Conservation (phyloP, 2,113 vertebrate genomes). For the Anoplopoma fimbria region DNA sequence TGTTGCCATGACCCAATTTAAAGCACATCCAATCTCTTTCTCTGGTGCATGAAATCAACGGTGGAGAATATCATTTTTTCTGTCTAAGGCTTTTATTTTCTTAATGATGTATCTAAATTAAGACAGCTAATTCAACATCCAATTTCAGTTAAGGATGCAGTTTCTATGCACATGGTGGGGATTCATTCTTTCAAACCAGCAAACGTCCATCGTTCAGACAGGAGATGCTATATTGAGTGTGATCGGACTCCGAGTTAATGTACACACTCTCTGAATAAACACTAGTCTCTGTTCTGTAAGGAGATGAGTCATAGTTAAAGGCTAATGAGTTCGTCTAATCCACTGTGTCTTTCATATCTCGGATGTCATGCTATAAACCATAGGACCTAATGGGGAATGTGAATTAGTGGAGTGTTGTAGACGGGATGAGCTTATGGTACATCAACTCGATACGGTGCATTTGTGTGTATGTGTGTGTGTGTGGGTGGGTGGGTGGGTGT, state of each 20-base stretch:
- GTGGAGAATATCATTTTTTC: neutral
- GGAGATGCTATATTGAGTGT: neutral
- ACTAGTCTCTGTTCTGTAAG: neutral
- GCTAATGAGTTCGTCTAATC: constrained; percentile 51
- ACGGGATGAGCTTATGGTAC: constrained; percentile 18
- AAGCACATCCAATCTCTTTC: neutral
- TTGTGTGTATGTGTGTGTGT: neutral
- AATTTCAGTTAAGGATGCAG: neutral
- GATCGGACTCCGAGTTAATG: constrained; percentile 11
- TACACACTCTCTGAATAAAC: neutral
- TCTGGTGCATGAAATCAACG: neutral
- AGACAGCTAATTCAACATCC: neutral
- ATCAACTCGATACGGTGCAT: neutral
- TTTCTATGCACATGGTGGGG: neutral
- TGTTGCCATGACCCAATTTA: neutral
- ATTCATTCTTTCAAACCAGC: neutral
- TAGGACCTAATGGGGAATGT: constrained; percentile 21
- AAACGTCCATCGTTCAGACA: neutral
- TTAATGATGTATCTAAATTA: neutral
- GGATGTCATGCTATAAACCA: constrained; percentile 22
- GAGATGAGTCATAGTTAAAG: constrained; percentile 36
- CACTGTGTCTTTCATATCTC: constrained; percentile 39
- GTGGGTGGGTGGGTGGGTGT: neutral
- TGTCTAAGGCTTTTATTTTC: neutral
- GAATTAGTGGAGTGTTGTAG: constrained; percentile 27